phyloP scores from a whole-genome alignment of 1,140 invertebrate genomes.

The Hyposmocoma kahamanoa region DNA sequence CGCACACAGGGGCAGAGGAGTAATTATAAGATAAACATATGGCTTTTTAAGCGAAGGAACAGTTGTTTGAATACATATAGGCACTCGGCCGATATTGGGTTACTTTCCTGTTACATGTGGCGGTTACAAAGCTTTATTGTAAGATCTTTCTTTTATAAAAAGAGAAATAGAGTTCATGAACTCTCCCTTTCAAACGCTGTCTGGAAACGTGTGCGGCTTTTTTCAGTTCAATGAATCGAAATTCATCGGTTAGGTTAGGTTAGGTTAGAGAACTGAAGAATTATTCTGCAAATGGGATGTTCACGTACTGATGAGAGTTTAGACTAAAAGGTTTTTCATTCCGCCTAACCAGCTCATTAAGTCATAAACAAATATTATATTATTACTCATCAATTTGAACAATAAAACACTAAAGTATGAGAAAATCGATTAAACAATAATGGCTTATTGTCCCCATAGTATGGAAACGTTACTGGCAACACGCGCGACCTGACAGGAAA shows the following conservation, averaged over 20 bases:
- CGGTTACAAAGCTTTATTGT: not conserved
- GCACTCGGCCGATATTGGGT: constrained; percentile 26
- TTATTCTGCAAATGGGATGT: too few relatives aligned
- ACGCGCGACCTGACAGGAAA: constrained; percentile 46
- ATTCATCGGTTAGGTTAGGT: too few relatives aligned
- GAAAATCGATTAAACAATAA: constrained; percentile 44
- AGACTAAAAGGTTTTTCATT: too few relatives aligned
- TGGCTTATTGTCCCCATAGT: constrained; percentile 57
- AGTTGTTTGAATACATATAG: constrained; percentile 27
- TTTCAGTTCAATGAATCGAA: too few relatives aligned
- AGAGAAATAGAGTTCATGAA: not conserved
- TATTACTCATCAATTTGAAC: too few relatives aligned
- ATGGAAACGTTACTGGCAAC: constrained; percentile 55
- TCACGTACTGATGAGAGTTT: too few relatives aligned
- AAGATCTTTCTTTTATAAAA: not conserved
- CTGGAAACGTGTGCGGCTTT: too few relatives aligned
- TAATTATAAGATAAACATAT: constrained; percentile 55
- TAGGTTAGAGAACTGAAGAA: too few relatives aligned
- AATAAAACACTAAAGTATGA: constrained; percentile 20
- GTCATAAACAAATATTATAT: too few relatives aligned
- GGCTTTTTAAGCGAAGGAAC: constrained; percentile 41
- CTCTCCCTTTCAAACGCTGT: too few relatives aligned
- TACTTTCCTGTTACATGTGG: constrained; percentile 26
- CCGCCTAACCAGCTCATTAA: too few relatives aligned
- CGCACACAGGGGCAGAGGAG: constrained; percentile 17